Conservation (phyloP, 1,140 invertebrate genomes). For the Sycophaga agraensis region DNA sequence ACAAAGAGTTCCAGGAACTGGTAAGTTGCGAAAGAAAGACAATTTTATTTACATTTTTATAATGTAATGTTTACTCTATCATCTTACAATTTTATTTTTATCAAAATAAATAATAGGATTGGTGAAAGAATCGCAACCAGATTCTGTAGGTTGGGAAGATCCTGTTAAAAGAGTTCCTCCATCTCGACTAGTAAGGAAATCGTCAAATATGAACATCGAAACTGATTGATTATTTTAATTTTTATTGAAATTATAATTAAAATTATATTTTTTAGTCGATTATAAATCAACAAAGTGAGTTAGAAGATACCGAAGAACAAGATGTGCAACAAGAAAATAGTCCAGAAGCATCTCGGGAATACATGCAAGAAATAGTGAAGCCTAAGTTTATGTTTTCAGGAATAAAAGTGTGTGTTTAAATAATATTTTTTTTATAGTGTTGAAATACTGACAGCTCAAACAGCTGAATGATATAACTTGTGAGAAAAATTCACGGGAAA, state of each 20-base stretch:
- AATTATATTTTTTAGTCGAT: conserved; percentile 14
- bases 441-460: too few relatives aligned
- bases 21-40: conserved; percentile 23
- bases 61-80: too few relatives aligned
- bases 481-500: too few relatives aligned
- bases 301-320: background rate
- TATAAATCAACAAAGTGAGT: conserved; percentile 11
- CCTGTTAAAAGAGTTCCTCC: conserved; percentile 34
- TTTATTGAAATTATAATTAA: background rate
- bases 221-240: background rate
- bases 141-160: conserved; percentile 61
- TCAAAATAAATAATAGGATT: conserved; percentile 36
- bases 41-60: conserved; percentile 16
- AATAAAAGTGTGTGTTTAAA: conserved; percentile 38
- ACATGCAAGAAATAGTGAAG: conserved; percentile 9
- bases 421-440: too few relatives aligned
- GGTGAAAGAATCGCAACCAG: conserved; percentile 55
- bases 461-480: too few relatives aligned
- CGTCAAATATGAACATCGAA: background rate
- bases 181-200: conserved; percentile 28
- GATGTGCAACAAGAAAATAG: background rate
- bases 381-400: conserved; percentile 53
- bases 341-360: background rate
- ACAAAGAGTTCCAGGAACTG: conserved; percentile 4
- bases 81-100: conserved; percentile 2